Conservation (phyloP, 2,888 invertebrate genomes). For the Drosophila yooni region DNA sequence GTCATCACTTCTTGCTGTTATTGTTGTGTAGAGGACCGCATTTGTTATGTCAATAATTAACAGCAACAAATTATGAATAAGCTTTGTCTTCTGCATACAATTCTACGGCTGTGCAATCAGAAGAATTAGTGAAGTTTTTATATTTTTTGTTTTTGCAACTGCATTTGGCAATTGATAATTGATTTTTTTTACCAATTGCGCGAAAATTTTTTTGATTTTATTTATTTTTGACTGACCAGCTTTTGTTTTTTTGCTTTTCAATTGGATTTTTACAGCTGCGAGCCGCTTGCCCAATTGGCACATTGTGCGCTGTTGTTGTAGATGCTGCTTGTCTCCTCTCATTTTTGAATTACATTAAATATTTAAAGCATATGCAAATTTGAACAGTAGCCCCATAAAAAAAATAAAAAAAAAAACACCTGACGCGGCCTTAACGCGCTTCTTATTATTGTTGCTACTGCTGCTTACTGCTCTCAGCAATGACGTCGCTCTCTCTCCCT, state of each 20-base stretch:
- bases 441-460: constrained; percentile 47
- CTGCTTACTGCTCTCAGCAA: constrained; percentile 41
- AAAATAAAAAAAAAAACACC: constrained; percentile 66
- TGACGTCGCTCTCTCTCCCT: constrained; percentile 45
- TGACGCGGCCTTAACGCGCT: constrained; percentile 58
- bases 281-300: constrained; percentile 65
- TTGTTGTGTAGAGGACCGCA: constrained; percentile 33
- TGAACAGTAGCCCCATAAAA: constrained; percentile 74
- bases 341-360: constrained; percentile 78
- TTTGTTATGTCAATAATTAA: constrained; percentile 80
- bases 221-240: constrained; percentile 34
- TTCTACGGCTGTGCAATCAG: constrained; percentile 33
- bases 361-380: constrained; percentile 81
- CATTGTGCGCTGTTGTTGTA: constrained; percentile 45
- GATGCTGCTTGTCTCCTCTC: constrained; percentile 57
- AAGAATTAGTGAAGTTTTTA: constrained; percentile 32
- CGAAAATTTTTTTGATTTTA: constrained; percentile 50
- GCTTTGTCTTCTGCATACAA: constrained; percentile 15
- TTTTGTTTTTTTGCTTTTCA: constrained; percentile 43
- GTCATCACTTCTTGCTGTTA: constrained; percentile 61
- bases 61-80: constrained; percentile 52
- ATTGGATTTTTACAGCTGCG: constrained; percentile 55
- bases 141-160: constrained; percentile 38
- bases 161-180: constrained; percentile 68
- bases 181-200: constrained; percentile 71